Base-by-base conservation (phyloP, 2,113 vertebrate species). In the Nymphicus hollandicus region DNA sequence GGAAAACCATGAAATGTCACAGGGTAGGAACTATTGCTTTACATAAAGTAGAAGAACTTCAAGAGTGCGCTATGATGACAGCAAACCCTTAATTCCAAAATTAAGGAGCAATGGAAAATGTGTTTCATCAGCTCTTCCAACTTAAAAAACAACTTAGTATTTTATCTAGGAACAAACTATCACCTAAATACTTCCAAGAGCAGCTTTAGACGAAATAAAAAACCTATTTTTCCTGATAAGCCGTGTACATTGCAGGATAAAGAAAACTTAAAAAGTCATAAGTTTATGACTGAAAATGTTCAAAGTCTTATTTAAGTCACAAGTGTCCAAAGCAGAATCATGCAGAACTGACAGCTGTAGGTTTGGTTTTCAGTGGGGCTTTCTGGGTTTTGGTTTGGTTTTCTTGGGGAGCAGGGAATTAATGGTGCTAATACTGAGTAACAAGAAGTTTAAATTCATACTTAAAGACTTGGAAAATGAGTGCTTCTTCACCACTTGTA, bases 381-480 rank as follows among this genome's bases (percentile, higher is more conserved):
- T 23, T 70, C 74, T 70, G 63, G 46, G 3, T 44, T 78, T 25
- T 17, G 5, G 3, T 17, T 50, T 60, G 19, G 0, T 18, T 49
- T 55, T 35, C 49, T 29, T 2, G 2, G 9, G 4, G 33, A 7
- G 2, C 2, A 29, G 10, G 19, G 37, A 63, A 17, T 50, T 37
- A 69, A 52, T 23, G 4, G 29, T 53, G n/a, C 23, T 68, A 74
- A 24, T 60, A 63, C 0, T 3, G 3, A 79, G 35, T 19, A 81
- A 76, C 9, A 52, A 89, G 35, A 58, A 15, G 29, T 56, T 65
- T 8, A 6, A 31, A 46, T 70, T 92, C 96, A 78, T 99, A 99
- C 99, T 98, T 99, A 68, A 98, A 98, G 76, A 99, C 97, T 91
- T 99, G 98, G 96, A 99, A 99, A 89, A 99, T 98, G 13, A 99